Conservation (phyloP, 1,140 invertebrate species). For the Formica exsecta region DNA sequence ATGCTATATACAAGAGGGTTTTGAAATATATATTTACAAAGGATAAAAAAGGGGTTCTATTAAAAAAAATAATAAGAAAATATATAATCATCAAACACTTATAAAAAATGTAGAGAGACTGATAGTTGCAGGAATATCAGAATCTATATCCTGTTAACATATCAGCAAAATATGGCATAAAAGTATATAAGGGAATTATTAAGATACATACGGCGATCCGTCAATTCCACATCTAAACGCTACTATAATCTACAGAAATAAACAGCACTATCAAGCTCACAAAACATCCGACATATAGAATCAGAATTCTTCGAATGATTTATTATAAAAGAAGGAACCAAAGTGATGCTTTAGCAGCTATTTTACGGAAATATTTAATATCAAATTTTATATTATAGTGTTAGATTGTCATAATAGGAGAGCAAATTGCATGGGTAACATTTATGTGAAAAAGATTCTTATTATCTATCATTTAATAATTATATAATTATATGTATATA, state of each 20-base stretch:
- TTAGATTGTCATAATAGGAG: background rate
- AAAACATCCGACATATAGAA: conserved; percentile 5
- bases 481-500: too few species aligned
- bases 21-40: background rate
- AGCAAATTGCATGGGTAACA: background rate
- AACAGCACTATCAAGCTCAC: conserved; percentile 13
- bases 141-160: background rate
- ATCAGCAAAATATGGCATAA: background rate
- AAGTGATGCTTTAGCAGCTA: background rate
- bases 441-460: background rate
- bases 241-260: conserved; percentile 32
- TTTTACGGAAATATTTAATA: background rate
- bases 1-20: background rate
- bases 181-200: background rate
- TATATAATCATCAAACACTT: conserved; percentile 22
- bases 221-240: conserved; percentile 30
- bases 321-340: background rate
- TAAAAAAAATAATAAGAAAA: background rate
- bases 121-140: background rate
- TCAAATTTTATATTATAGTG: background rate
- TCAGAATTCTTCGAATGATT: conserved; percentile 7
- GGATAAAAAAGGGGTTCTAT: background rate
- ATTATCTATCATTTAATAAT: background rate
- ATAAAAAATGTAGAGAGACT: background rate
- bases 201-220: background rate